Percentiles rank a stretch among this genome's conserved stretches.
phyloP scores from a whole-genome alignment of 1,140 invertebrate species.

The Monochamus saltuarius region DNA sequence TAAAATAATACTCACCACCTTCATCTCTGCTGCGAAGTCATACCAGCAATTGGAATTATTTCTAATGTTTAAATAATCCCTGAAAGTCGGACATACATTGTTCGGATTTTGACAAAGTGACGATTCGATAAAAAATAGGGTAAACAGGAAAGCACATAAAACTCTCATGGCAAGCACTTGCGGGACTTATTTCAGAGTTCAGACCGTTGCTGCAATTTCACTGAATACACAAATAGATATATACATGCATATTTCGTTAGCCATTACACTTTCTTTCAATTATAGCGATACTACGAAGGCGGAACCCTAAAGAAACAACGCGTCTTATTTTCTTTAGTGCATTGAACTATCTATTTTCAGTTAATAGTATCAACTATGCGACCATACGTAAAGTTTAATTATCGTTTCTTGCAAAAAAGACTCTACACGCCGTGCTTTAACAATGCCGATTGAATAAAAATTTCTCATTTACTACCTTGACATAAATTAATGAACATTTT shows the following conservation, averaged over 20 bases:
- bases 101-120: slow-evolving; percentile 21
- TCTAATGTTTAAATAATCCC: slow-evolving; percentile 45
- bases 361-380: too few relatives aligned
- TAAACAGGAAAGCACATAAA: neutral
- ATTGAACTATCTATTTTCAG: neutral
- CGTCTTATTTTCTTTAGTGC: slow-evolving; percentile 6
- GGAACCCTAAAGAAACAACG: neutral
- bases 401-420: too few relatives aligned
- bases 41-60: slow-evolving; percentile 48
- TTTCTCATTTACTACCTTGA: too few relatives aligned
- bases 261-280: slow-evolving; percentile 2
- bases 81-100: slow-evolving; percentile 47
- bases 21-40: slow-evolving; percentile 42
- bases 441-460: too few relatives aligned
- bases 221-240: neutral
- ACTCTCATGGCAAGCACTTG: neutral
- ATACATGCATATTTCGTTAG: slow-evolving; percentile 5
- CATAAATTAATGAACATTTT: too few relatives aligned
- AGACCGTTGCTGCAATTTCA: slow-evolving; percentile 1
- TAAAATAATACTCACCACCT: slow-evolving; percentile 40
- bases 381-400: too few relatives aligned
- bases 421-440: too few relatives aligned
- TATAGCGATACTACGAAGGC: neutral
- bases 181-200: neutral
- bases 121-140: neutral